These are phyloP conservation scores for Chrysotoxum bicinctum DNA, from an alignment of 2,888 invertebrate genomes.

Conservation along the genomic window DNA sequence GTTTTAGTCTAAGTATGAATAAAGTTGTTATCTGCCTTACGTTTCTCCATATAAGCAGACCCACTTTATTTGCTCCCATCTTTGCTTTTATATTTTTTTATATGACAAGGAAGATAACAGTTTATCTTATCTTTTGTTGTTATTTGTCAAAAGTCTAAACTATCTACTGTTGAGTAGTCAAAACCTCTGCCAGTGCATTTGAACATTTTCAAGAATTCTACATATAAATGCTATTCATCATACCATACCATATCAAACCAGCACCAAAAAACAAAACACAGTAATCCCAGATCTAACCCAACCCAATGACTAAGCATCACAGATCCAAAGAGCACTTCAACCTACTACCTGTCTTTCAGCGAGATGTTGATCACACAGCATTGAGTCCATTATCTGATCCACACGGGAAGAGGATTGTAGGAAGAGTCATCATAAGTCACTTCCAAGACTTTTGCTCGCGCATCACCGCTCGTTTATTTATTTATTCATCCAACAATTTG, in stretches of 20 bases:
- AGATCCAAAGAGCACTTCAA: conserved; percentile 57
- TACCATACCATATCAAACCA: conserved; percentile 6
- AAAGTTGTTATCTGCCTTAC: too few relatives aligned
- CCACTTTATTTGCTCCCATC: too few relatives aligned
- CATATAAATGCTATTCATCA: conserved; percentile 40
- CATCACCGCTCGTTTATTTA: conserved; percentile 24
- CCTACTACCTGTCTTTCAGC: conserved; percentile 67
- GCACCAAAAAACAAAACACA: conserved; percentile 3
- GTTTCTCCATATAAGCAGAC: too few relatives aligned
- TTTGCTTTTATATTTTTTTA: too few relatives aligned
- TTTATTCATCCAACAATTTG: conserved; percentile 65
- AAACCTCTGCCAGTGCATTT: neutral
- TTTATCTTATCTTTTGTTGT: neutral
- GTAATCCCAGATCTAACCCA: conserved; percentile 31
- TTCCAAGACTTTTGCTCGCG: conserved; percentile 46
- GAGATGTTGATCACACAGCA: conserved; percentile 58
- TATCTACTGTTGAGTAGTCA: neutral
- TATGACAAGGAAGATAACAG: too few relatives aligned
- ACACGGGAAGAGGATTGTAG: conserved; percentile 48
- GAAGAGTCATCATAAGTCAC: conserved; percentile 70
- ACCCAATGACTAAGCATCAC: conserved; percentile 58
- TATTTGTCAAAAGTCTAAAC: neutral
- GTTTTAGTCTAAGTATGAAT: too few relatives aligned
- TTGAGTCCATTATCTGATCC: conserved; percentile 67
- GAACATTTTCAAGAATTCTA: neutral